Percentiles rank a stretch among this genome's conserved stretches.
phyloP scores from a whole-genome alignment of 1,140 invertebrate genomes.

The Marisa cornuarietis region DNA sequence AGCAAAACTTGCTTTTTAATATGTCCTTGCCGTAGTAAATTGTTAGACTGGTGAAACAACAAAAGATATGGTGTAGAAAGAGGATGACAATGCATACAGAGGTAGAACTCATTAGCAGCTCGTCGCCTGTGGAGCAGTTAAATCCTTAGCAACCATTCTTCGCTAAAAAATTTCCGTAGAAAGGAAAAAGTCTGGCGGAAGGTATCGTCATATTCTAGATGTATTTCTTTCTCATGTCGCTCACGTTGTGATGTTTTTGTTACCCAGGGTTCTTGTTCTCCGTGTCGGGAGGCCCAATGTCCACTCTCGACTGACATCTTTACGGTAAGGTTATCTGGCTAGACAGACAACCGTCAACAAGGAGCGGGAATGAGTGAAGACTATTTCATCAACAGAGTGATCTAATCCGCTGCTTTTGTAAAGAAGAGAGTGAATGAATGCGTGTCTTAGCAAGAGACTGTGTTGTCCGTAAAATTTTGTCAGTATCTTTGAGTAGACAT shows the following conservation, averaged over 20 bases:
- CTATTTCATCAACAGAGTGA: too few relatives aligned
- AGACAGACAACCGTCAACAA: neutral
- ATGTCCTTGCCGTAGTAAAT: too few relatives aligned
- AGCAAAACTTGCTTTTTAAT: neutral
- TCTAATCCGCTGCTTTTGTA: too few relatives aligned
- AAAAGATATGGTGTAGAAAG: neutral
- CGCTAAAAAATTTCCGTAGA: too few relatives aligned
- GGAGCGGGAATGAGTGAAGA: neutral
- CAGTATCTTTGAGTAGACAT: neutral
- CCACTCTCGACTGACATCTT: constrained; percentile 28
- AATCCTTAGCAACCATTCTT: too few relatives aligned
- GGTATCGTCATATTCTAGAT: too few relatives aligned
- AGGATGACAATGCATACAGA: neutral
- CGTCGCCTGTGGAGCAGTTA: too few relatives aligned
- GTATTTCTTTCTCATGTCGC: too few relatives aligned
- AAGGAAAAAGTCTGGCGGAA: too few relatives aligned
- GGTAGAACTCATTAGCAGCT: neutral
- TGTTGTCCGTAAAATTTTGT: neutral
- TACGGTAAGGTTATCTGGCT: constrained; percentile 19
- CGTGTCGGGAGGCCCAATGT: constrained; percentile 28
- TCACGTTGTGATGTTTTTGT: neutral
- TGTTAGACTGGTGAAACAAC: neutral
- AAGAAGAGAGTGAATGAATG: neutral
- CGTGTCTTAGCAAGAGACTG: neutral
- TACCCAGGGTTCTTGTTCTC: constrained; percentile 31